phyloP scores from a whole-genome alignment of 2,888 invertebrate genomes.

The Allygus modestus region DNA sequence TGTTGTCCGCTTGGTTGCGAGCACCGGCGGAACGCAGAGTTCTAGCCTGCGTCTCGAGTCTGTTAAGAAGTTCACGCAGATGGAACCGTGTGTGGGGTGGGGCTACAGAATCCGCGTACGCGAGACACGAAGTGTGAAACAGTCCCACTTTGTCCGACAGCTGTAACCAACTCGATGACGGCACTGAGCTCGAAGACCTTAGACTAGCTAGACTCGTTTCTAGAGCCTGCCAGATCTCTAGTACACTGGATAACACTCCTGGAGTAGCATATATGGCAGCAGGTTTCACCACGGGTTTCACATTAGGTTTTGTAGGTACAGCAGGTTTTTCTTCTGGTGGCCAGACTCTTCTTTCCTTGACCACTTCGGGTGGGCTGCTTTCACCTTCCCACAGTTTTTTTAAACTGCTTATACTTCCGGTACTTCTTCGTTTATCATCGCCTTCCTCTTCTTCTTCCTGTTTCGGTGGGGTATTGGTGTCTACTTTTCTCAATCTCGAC shows the following conservation, averaged over 20 bases:
- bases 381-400: constrained; percentile 96
- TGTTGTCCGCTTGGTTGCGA: constrained; percentile 83
- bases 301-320: constrained; percentile 78
- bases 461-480: constrained; percentile 73
- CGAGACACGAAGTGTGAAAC: constrained; percentile 89
- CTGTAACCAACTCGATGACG: constrained; percentile 86
- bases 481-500: constrained; percentile 89
- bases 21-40: constrained; percentile 83
- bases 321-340: constrained; percentile 80
- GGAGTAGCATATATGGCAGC: constrained; percentile 90
- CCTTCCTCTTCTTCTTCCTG: constrained; percentile 77
- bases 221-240: constrained; percentile 82
- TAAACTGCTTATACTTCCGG: constrained; percentile 94
- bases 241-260: constrained; percentile 76
- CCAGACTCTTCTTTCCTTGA: constrained; percentile 76
- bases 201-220: constrained; percentile 82
- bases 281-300: constrained; percentile 73
- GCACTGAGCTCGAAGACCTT: constrained; percentile 77
- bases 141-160: constrained; percentile 89
- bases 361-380: constrained; percentile 74
- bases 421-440: constrained; percentile 92
- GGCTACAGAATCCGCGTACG: constrained; percentile 88
- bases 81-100: constrained; percentile 94
- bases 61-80: constrained; percentile 85
- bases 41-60: constrained; percentile 83